These are phyloP conservation scores for Drosophila lowei DNA, from an alignment of 1,140 invertebrate genomes.

Conservation along the genomic window DNA sequence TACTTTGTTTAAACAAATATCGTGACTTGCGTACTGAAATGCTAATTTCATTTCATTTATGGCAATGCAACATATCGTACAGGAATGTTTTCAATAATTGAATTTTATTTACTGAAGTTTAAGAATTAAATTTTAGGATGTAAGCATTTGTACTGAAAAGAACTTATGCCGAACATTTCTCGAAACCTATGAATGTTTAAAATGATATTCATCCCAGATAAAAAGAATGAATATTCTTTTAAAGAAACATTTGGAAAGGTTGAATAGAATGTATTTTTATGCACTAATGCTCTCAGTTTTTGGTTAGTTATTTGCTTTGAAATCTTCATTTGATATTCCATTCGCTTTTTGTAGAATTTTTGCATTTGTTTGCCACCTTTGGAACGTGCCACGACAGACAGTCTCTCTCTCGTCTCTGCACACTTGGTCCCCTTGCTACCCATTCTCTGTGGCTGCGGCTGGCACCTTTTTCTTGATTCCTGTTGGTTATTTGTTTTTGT, in stretches of 20 bases:
- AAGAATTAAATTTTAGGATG: too few relatives aligned
- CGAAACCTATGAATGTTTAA: neutral
- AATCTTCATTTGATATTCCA: constrained; percentile 14
- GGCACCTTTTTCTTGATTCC: constrained; percentile 18
- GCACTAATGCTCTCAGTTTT: too few relatives aligned
- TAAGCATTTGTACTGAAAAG: too few relatives aligned
- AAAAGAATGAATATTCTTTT: too few relatives aligned
- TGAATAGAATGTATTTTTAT: too few relatives aligned
- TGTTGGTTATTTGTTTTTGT: constrained; percentile 33
- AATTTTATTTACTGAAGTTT: too few relatives aligned
- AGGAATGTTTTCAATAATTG: too few relatives aligned
- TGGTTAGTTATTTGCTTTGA: constrained; percentile 6
- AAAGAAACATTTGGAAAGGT: too few relatives aligned
- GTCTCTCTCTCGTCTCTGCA: neutral
- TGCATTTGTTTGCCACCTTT: constrained; percentile 37
- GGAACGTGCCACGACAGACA: constrained; percentile 34
- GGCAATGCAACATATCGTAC: neutral
- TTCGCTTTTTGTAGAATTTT: constrained; percentile 32
- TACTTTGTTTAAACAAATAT: constrained; percentile 34
- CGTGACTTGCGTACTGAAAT: neutral
- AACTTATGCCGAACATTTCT: too few relatives aligned
- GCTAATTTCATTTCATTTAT: constrained; percentile 20
- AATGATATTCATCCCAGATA: constrained; percentile 1
- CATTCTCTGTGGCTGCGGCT: too few relatives aligned
- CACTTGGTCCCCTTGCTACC: neutral